phyloP scores from a whole-genome alignment of 2,888 invertebrate species.

The Cephus spinipes region DNA sequence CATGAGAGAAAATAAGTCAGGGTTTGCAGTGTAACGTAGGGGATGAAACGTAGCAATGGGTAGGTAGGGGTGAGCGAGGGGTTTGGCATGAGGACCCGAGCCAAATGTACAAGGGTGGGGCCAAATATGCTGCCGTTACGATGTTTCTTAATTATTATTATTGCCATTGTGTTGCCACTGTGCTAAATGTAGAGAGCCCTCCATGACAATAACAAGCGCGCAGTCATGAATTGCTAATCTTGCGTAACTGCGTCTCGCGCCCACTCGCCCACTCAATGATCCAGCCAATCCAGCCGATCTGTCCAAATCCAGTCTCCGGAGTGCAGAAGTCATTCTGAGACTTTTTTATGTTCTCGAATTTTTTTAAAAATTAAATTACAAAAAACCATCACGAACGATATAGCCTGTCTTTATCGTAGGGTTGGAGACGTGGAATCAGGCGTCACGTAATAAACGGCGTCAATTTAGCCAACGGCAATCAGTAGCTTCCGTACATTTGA shows the following conservation, averaged over 20 bases:
- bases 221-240: constrained; percentile 65
- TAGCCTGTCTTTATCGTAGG: background rate
- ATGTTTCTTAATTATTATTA: constrained; percentile 67
- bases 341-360: background rate
- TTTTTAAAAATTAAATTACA: background rate
- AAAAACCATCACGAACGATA: background rate
- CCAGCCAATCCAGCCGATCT: background rate
- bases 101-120: constrained; percentile 36
- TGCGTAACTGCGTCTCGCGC: constrained; percentile 42
- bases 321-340: background rate
- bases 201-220: constrained; percentile 60
- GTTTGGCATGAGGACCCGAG: constrained; percentile 3
- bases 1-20: constrained; percentile 27
- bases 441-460: background rate
- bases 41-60: constrained; percentile 26
- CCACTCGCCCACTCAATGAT: constrained; percentile 9
- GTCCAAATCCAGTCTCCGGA: background rate
- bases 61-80: constrained; percentile 14
- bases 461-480: background rate
- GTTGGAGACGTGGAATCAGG: background rate
- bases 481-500: background rate
- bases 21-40: constrained; percentile 23
- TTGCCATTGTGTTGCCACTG: constrained; percentile 58
- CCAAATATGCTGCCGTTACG: constrained; percentile 61
- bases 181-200: constrained; percentile 53